phyloP scores from a whole-genome alignment of 2,797 vertebrate genomes.

The Malurus leucopterus region DNA sequence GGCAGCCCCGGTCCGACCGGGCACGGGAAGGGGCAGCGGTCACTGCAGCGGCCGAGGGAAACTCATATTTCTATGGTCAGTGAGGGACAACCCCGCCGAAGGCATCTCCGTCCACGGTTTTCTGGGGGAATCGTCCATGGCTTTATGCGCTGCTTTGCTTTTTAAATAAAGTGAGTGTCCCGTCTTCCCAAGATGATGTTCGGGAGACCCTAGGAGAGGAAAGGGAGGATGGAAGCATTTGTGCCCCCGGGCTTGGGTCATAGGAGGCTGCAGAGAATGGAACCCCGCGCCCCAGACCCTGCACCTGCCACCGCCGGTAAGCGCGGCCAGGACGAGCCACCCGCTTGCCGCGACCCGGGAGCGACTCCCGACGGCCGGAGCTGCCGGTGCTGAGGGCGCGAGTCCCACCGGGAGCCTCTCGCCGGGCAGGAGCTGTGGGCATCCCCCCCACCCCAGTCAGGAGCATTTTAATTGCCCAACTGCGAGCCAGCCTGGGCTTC shows the following conservation, averaged over 20 bases:
- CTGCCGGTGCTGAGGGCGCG: neutral
- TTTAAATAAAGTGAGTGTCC: neutral
- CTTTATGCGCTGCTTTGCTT: neutral
- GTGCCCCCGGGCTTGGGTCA: neutral
- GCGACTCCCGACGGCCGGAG: neutral
- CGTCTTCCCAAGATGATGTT: neutral
- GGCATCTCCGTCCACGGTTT: neutral
- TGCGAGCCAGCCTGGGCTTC: neutral
- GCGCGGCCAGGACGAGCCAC: neutral
- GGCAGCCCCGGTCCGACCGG: neutral
- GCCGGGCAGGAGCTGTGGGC: accelerated
- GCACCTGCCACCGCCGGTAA: neutral
- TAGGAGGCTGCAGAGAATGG: neutral
- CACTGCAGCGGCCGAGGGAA: neutral
- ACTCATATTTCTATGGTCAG: too few relatives aligned
- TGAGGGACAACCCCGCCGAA: neutral
- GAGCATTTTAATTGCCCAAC: too few relatives aligned
- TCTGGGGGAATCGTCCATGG: neutral
- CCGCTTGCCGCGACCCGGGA: neutral
- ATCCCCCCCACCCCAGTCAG: neutral
- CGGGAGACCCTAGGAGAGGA: too few relatives aligned
- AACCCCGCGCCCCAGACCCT: accelerated
- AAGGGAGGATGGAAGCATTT: neutral
- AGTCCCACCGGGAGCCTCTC: neutral
- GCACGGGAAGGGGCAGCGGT: too few relatives aligned